Conservation (phyloP, 2,888 invertebrate species). For the Prosapia bicincta region DNA sequence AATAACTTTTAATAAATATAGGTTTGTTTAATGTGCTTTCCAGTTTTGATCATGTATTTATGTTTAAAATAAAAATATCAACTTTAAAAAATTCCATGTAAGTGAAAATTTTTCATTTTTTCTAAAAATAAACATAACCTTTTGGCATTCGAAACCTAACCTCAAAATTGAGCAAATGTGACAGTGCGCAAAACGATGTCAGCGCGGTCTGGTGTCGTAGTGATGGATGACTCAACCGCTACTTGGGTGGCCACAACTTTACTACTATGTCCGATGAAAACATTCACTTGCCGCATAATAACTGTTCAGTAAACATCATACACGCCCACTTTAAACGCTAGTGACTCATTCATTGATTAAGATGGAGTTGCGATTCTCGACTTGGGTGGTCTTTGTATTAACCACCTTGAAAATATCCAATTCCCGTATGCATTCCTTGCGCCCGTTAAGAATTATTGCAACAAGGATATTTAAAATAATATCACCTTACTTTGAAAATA, state of each 20-base stretch:
- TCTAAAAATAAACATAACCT: too few relatives aligned
- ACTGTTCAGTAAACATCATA: slow-evolving; percentile 29
- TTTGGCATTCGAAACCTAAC: neutral
- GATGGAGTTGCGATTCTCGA: slow-evolving; percentile 27
- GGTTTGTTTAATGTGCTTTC: too few relatives aligned
- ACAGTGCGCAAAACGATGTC: neutral
- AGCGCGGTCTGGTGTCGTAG: slow-evolving; percentile 14
- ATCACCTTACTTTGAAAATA: too few relatives aligned
- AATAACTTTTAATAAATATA: too few relatives aligned
- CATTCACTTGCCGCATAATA: slow-evolving; percentile 24
- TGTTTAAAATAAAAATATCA: too few relatives aligned
- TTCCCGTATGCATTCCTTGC: neutral
- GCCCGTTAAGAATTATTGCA: neutral
- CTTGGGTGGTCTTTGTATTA: slow-evolving; percentile 28
- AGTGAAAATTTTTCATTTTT: too few relatives aligned
- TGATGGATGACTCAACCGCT: slow-evolving; percentile 25
- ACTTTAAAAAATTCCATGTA: too few relatives aligned
- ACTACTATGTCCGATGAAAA: slow-evolving; percentile 27
- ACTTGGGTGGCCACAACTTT: slow-evolving; percentile 26
- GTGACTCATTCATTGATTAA: slow-evolving; percentile 30
- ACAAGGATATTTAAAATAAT: neutral
- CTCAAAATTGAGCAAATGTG: neutral
- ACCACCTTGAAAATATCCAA: slow-evolving; percentile 23
- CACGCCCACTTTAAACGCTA: slow-evolving; percentile 28
- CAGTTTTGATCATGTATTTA: too few relatives aligned